Evolutionary conservation across 2,888 invertebrate genomes (phyloP), one percentile per base, ranked within the genome.

Genomic region (Chironomus tentans): DNA sequence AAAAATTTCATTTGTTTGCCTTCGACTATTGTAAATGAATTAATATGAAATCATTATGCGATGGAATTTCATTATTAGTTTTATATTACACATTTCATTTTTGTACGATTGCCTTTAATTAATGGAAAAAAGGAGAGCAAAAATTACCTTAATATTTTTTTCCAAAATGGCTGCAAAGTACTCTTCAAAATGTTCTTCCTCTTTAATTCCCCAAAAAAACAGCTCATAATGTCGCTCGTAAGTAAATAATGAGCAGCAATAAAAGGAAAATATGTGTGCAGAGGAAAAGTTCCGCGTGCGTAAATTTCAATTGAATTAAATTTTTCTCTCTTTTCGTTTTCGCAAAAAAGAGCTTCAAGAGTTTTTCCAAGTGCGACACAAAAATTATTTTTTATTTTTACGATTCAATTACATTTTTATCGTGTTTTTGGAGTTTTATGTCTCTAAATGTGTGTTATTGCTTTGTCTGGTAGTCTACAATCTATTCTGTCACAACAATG

Each of bases 211-310:
- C 50, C 56, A 18, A 56, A 56, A 50, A 56, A 50, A 50, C 50
- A n/a, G 50, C 15, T 50, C 50, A 50, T 13, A 50, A 15, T 50
- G 50, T 50, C 50, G 13, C 15, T 50, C 18, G 56, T 62, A 50
- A 72, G 72, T 62, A 50, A 72, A 72, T 72, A 62, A 72, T 72
- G 72, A 72, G 72, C 72, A 61, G 46, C 46, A 61, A 72, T 62
- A 28, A 62, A 62, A 72, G 72, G 22, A 47, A 24, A 22, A 50
- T 50, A 2, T 56, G n/a, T 56, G 15, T 15, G 15, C n/a, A 56
- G n/a, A 18, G 15, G 2, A 56, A 56, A 56, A 56, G 56, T 56
- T 56, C 15, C 56, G 56, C 56, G 56, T 56, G 56, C 56, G 56
- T 56, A 56, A 56, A 56, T 56, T 56, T 50, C 38, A 18, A 62